A percentile compares a stretch with the other conserved stretches of the same genome.
Evolutionary conservation across 2,113 vertebrate genomes (phyloP).

Genomic region (Rousettus leschenaultii): DNA sequence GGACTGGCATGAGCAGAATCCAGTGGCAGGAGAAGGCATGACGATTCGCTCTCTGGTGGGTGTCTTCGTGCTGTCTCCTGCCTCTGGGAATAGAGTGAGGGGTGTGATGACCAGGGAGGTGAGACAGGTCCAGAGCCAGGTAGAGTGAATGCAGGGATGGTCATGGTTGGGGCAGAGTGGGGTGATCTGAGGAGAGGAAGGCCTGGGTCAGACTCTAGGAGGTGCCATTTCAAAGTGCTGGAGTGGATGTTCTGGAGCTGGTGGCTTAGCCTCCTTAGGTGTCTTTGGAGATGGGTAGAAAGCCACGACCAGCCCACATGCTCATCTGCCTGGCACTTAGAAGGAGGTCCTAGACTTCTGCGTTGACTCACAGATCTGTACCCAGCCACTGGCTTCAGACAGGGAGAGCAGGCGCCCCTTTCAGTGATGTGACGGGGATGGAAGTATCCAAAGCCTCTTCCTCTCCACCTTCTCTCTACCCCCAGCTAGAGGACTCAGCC

Average conservation of each 20-base stretch:
- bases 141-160: neutral
- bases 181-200: neutral
- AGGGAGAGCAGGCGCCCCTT: neutral
- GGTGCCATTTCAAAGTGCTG: neutral
- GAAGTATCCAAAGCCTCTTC: neutral
- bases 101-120: neutral
- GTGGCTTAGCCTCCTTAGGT: neutral
- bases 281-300: neutral
- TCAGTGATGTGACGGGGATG: neutral
- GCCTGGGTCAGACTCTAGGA: neutral
- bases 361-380: neutral
- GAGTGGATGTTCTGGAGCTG: too few relatives aligned
- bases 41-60: neutral
- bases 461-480: neutral
- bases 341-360: neutral
- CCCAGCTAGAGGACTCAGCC: neutral
- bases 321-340: neutral
- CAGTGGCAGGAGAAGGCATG: neutral
- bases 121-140: neutral
- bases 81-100: neutral
- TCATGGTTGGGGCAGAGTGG: neutral
- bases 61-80: neutral
- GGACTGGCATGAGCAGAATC: neutral
- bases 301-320: neutral
- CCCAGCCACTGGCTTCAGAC: neutral